phyloP scores from a whole-genome alignment of 2,888 invertebrate species.

The Pristionchus arcanus region DNA sequence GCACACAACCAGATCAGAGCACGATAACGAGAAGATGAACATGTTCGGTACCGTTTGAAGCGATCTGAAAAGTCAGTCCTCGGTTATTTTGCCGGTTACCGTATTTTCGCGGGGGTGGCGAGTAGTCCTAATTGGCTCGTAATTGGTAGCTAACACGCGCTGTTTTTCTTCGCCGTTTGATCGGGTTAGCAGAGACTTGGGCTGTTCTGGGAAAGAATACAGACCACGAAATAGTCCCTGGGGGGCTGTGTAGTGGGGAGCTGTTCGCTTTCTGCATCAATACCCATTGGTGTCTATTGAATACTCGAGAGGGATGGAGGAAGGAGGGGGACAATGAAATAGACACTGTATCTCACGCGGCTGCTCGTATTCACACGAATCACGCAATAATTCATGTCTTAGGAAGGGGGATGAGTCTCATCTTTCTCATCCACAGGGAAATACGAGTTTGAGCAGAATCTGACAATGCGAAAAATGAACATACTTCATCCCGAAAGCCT shows the following conservation, averaged over 20 bases:
- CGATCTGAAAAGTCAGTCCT: constrained; percentile 62
- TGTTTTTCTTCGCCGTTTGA: not conserved
- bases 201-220: not conserved
- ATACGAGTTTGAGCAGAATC: not conserved
- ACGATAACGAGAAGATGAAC: constrained; percentile 76
- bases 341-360: not conserved
- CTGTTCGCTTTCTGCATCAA: constrained; percentile 4
- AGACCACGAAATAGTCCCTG: not conserved
- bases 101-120: not conserved
- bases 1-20: constrained; percentile 78
- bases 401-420: not conserved
- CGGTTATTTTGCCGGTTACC: not conserved
- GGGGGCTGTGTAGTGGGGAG: not conserved
- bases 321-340: not conserved
- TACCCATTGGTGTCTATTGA: not conserved
- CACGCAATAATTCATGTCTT: not conserved
- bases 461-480: not conserved
- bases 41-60: constrained; percentile 78
- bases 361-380: not conserved
- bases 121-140: not conserved
- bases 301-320: not conserved
- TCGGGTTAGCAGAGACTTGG: not conserved
- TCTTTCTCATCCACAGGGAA: constrained; percentile 16
- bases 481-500: not conserved
- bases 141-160: constrained; percentile 19